Percentiles rank a stretch among this genome's conserved stretches.
Evolutionary conservation across 2,888 invertebrate genomes (phyloP).

Genomic region (Ashinkailepas kermadecensis): DNA sequence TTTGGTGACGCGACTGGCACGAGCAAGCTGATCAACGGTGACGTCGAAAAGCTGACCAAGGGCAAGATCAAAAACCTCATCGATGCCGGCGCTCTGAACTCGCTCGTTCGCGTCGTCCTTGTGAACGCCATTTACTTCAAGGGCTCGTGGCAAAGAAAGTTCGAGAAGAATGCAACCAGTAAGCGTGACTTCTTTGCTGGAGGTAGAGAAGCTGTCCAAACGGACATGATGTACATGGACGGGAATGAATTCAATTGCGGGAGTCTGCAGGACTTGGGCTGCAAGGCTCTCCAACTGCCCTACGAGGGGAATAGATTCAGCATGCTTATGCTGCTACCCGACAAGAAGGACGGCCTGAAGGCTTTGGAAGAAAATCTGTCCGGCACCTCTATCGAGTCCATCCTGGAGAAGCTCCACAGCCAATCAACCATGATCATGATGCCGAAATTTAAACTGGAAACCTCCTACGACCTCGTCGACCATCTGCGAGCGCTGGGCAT

Average conservation of each 20-base stretch:
- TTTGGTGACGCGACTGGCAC: constrained; percentile 57
- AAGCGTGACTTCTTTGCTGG: constrained; percentile 68
- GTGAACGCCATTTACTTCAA: constrained; percentile 84
- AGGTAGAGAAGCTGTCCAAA: constrained; percentile 59
- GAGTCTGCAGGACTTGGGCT: constrained; percentile 56
- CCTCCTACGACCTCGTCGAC: constrained; percentile 55
- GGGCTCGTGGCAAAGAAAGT: constrained; percentile 65
- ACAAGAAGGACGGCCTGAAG: constrained; percentile 56
- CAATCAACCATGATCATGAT: constrained; percentile 58
- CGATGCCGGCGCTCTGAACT: constrained; percentile 47
- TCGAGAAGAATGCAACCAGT: constrained; percentile 60
- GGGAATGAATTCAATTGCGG: constrained; percentile 41
- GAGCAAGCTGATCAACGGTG: constrained; percentile 60
- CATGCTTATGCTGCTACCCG: constrained; percentile 68
- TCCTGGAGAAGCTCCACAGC: constrained; percentile 48
- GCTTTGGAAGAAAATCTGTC: constrained; percentile 57
- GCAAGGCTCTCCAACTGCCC: constrained; percentile 65
- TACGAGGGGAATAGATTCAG: constrained; percentile 61
- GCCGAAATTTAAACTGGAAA: constrained; percentile 75
- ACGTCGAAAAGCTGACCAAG: constrained; percentile 67
- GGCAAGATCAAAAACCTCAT: constrained; percentile 68
- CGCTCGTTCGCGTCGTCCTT: constrained; percentile 58
- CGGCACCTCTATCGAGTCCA: constrained; percentile 49
- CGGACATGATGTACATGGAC: constrained; percentile 59
- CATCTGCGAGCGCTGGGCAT: constrained; percentile 64